Conservation (phyloP, 92 coral and sea anemone genomes). For the Parazoanthus darwini region DNA sequence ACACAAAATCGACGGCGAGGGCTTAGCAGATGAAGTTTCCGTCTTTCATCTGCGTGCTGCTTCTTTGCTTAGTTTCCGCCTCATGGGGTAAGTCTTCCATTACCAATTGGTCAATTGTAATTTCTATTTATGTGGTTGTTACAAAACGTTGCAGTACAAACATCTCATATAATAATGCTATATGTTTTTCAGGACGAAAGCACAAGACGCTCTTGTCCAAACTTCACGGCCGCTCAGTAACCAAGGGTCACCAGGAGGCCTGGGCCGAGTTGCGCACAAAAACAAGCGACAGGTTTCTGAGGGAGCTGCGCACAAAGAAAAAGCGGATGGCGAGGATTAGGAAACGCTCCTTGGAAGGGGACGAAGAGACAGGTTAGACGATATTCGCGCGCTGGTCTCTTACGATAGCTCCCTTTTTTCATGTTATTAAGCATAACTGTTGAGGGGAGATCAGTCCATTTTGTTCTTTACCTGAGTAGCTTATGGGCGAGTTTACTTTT, state of each 20-base stretch:
- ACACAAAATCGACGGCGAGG: neutral
- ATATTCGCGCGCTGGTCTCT: neutral
- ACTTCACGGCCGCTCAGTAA: conserved; percentile 20
- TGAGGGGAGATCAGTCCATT: neutral
- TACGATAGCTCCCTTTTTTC: neutral
- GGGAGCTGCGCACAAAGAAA: conserved; percentile 25
- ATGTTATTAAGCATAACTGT: too few species aligned
- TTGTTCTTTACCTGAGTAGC: neutral
- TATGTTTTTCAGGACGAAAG: conserved; percentile 12
- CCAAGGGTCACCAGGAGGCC: neutral
- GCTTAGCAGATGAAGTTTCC: conserved; percentile 12
- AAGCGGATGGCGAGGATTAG: conserved; percentile 20
- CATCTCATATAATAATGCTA: neutral
- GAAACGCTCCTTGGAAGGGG: conserved; percentile 40
- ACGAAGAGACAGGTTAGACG: conserved; percentile 8
- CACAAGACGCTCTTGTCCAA: conserved; percentile 2
- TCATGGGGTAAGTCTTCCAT: conserved; percentile 5
- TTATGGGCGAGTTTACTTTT: too few species aligned
- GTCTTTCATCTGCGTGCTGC: conserved; percentile 2
- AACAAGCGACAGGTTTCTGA: conserved; percentile 20
- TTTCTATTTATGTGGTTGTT: neutral
- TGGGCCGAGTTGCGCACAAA: neutral
- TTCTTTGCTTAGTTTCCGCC: neutral
- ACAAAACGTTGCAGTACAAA: neutral
- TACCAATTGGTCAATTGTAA: too few species aligned